Base-by-base conservation (phyloP, 2,113 vertebrate species). In the Hyla sarda region DNA sequence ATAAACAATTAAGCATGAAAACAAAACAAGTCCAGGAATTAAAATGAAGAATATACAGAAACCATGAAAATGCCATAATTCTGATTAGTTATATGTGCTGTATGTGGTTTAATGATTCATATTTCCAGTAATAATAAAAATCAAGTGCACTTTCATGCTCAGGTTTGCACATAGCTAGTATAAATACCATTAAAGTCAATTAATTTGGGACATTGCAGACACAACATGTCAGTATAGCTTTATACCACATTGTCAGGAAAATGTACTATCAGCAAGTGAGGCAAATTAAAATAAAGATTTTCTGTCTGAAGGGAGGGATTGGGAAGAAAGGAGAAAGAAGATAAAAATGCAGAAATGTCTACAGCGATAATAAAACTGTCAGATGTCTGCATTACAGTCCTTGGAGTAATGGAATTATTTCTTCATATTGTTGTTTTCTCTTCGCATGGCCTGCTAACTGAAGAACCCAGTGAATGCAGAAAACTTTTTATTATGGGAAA, bases 261-360 rank as follows among this genome's bases (percentile, higher is more conserved):
- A 58, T 86, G 84, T 86, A 80, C 77, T 80, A 86, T 86, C 84
- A 86, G 84, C 84, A 86, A 72, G 28, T 72, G 52, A 17, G 80
- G 65, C 75, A 86, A 86, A 86, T 86, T 86, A 86, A 86, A 86
- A 80, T 86, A 86, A 86, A 86, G 84, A 86, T 86, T 86, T 86
- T 79, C 84, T 86, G 84, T 86, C 84, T 72, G 48, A 58, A 86
- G 75, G 50, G 45, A 62, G 62, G 76, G 37, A 79, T 67, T 72
- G 56, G 62, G 32, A 67, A 79, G 75, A 80, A 86, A 25, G 75
- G 41, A 78, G 75, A 85, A 79, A 75, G 69, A 72, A 79, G 73
- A 78, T 85, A 78, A 85, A 77, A 86, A 86, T 80, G 62, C 73
- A 78, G 45, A 65, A 85, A 85, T 78, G 83, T 62, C 54, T 76